A percentile compares a stretch with the other conserved stretches of the same genome.
Conservation (phyloP, 2,113 vertebrate genomes). For the Nettapus auritus region DNA sequence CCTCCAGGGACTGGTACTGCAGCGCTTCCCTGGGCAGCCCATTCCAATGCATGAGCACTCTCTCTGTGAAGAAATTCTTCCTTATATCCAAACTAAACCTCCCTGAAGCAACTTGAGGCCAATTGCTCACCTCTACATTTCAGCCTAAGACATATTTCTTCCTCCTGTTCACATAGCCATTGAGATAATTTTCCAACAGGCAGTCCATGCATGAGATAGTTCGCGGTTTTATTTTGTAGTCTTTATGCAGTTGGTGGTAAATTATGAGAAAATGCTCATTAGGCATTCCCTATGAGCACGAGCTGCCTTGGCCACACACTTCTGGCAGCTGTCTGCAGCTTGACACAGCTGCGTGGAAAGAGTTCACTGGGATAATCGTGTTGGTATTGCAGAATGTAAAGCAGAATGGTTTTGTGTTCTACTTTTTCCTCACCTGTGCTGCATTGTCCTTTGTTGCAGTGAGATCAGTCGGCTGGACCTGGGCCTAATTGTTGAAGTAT, state of each 20-base stretch:
- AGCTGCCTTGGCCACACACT: accelerated
- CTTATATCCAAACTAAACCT: too few relatives aligned
- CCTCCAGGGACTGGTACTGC: not conserved
- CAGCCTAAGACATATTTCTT: not conserved
- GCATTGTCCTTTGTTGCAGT: constrained; percentile 73
- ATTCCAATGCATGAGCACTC: too few relatives aligned
- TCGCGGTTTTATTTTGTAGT: not conserved
- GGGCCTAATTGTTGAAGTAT: constrained; percentile 96
- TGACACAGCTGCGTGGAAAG: not conserved
- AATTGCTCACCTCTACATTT: not conserved
- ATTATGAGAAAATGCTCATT: not conserved
- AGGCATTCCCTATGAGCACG: not conserved
- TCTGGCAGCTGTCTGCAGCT: not conserved
- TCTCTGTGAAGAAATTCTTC: too few relatives aligned
- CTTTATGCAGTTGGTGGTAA: not conserved
- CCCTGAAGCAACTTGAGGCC: too few relatives aligned
- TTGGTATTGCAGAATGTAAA: not conserved
- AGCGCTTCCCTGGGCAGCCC: not conserved
- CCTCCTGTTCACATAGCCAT: not conserved
- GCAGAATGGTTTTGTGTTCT: not conserved
- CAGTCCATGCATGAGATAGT: not conserved
- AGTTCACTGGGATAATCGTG: not conserved
- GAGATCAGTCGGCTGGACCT: constrained; percentile 96
- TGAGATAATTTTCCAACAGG: not conserved
- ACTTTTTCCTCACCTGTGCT: constrained; percentile 5